Evolutionary conservation across 2,797 vertebrate genomes (phyloP), one percentile per base, ranked within the genome.

Genomic region (Anomalospiza imberbis): DNA sequence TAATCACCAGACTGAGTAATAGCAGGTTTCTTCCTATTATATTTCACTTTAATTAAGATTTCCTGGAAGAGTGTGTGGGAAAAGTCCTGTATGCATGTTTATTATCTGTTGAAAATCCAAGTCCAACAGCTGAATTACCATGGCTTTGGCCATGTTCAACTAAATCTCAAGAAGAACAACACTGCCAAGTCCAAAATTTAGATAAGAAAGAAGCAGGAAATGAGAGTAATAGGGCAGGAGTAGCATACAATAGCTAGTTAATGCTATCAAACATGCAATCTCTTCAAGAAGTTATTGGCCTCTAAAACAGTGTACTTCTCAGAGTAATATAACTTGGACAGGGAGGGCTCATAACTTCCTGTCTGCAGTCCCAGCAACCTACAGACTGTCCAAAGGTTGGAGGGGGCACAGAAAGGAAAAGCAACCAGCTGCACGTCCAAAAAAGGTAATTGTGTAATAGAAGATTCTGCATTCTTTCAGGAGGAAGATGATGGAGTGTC

Each of bases 161-260:
- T 83, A 85, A 82, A 80, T 81, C 53, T 55, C 6, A 48, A 71
- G 58, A 65, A 70, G 44, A 76, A 4, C 51, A 48, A 24, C 10
- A 20, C 28, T 68, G 26, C 34, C 6, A 61, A 45, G 24, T n/a
- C 47, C 51, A 85, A 91, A 85, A 85, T 72, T 68, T 70, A 92
- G 75, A 54, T 91, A 89, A 90, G 74, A 82, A 89, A 40, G 36
- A 60, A 63, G 53, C 44, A 48, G 91, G 91, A 95, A 95, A 83
- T 71, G 28, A 76, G 47, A 85, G 34, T 87, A 50, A 82, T 31
- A 4, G 5, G 24, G 42, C 44, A 72, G 44, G 65, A 71, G 53
- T 51, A 85, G 36, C 31, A 48, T 71, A 71, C 38, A 91, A 51
- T 80, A 68, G 53, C 67, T 47, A 48, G 3, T 77, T 89, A 80